Evolutionary conservation across 2,888 invertebrate species (phyloP), one percentile per base, ranked within the genome.

Genomic region (Folsomia candida): DNA sequence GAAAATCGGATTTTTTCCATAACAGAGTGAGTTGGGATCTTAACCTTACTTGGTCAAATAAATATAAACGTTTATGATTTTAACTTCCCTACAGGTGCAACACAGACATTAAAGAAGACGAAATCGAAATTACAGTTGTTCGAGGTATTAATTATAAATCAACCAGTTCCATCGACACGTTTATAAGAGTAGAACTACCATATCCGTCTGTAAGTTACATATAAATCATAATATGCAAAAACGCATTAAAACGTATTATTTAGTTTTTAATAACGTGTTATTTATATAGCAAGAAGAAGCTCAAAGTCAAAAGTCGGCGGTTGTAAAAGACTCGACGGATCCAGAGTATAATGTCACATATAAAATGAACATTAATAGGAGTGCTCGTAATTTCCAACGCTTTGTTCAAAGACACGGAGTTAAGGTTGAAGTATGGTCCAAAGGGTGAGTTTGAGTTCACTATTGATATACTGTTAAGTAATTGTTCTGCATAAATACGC

Each of bases 131-230:
- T 78, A 88, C 88, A 25, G 88, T 97, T 74, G 87, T 94, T 1
- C 88, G 94, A 79, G 97, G 97, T 62, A 89, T 96, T 73, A 92
- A 92, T 79, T 94, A 92, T 84, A 89, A 88, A 83, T 92, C 92
- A 60, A 84, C 89, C 68, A 90, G 91, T 83, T 90, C 93, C 0
- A 87, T 94, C 28, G 95, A 97, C 81, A 95, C 97, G 0, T 97
- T 93, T 82, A 92, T 98, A 14, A 93, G 91, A 82, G 90, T 91
- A 81, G 96, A 97, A 82, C 93, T 97, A 83, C 96, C 97, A 0
- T 94, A 88, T 83, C 95, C 95, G 25, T 88, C 88, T 82, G 93
- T 92, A 82, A 86, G 87, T 83, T 74, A 51, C 51, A 27, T 51
- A 28, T 66, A 57, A 51, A 2, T 47, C 25, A 9, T 29, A 65